Evolutionary conservation across 2,797 vertebrate genomes (phyloP).

Genomic region (Synanceia verrucosa): DNA sequence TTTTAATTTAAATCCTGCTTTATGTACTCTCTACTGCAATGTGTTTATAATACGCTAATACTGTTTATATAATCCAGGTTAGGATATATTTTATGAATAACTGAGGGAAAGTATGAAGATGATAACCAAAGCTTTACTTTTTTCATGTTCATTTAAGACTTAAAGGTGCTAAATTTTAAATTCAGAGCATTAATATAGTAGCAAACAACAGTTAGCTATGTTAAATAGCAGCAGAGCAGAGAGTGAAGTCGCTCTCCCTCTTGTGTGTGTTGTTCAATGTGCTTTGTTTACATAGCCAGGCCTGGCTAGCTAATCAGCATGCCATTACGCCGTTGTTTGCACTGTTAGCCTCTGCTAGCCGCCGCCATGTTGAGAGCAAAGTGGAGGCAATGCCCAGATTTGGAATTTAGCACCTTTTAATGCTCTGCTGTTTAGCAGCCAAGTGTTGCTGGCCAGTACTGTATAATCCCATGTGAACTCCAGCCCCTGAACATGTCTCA

Average conservation of each 20-base stretch:
- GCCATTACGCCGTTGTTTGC: no score
- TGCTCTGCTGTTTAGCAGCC: neutral
- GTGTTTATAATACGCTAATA: slow-evolving; percentile 47
- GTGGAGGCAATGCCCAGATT: neutral
- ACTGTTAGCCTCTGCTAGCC: neutral
- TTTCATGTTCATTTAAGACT: neutral
- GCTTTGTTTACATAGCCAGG: neutral
- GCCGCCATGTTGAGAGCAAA: neutral
- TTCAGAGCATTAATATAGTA: neutral
- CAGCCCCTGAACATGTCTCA: slow-evolving; percentile 22
- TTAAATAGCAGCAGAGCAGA: neutral
- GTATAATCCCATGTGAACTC: slow-evolving; percentile 41
- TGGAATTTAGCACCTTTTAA: neutral
- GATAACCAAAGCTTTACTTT: slow-evolving; percentile 6
- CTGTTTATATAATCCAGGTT: slow-evolving; percentile 32
- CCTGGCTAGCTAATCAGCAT: no score
- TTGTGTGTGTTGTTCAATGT: neutral
- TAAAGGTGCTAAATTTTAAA: neutral
- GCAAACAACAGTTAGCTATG: neutral
- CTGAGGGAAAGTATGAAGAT: neutral
- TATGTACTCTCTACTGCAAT: slow-evolving; percentile 50
- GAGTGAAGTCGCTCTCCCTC: neutral
- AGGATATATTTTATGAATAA: slow-evolving; percentile 17
- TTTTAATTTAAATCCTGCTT: slow-evolving; percentile 72
- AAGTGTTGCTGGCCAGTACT: slow-evolving; percentile 41